Evolutionary conservation across 1,140 invertebrate genomes (phyloP).

Genomic region (Thaumatotibia leucotreta): DNA sequence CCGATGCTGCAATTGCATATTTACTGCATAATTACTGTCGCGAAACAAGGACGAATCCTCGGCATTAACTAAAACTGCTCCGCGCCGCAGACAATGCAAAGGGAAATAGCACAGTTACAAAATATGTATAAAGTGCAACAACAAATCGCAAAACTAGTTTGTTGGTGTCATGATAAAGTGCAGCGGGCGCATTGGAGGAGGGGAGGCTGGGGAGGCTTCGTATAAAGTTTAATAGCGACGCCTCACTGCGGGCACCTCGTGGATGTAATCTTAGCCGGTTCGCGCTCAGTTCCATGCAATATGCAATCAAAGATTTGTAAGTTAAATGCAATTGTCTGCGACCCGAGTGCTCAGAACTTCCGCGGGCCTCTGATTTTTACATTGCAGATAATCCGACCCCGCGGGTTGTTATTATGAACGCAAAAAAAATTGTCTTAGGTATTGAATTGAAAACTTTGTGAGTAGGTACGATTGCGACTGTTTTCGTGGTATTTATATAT

Average conservation of each 20-base stretch:
- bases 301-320: slow-evolving; percentile 12
- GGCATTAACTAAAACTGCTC: background rate
- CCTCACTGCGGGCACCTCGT: slow-evolving; percentile 9
- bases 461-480: background rate
- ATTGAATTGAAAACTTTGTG: background rate
- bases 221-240: slow-evolving; percentile 8
- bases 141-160: slow-evolving; percentile 9
- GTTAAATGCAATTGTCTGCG: slow-evolving; percentile 5
- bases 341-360: background rate
- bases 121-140: slow-evolving; percentile 13
- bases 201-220: background rate
- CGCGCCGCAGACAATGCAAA: background rate
- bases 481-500: too few relatives aligned
- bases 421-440: background rate
- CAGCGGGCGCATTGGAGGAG: background rate
- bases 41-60: background rate
- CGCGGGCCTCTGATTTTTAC: background rate
- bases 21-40: background rate
- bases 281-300: slow-evolving; percentile 3
- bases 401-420: background rate
- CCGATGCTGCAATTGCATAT: background rate
- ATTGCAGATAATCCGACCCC: background rate
- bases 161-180: slow-evolving; percentile 16
- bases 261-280: slow-evolving; percentile 2
- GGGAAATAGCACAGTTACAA: slow-evolving; percentile 2